Percentiles rank a stretch among this genome's conserved stretches.
Conservation (phyloP, 30 jellyfish, hydroid and myxozoan genomes). For the Aurelia sp. region DNA sequence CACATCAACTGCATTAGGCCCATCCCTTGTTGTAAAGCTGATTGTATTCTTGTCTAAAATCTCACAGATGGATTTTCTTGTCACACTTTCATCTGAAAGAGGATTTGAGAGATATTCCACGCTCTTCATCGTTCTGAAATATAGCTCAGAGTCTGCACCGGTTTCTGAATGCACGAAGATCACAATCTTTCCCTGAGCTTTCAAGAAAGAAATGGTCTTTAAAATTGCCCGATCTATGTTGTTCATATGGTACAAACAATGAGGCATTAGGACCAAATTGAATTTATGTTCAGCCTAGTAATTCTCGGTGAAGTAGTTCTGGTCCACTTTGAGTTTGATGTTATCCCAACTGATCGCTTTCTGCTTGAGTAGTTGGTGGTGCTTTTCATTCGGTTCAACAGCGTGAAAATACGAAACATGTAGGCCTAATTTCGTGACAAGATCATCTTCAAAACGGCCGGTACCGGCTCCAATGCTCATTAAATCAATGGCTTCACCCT, state of each 20-base stretch:
- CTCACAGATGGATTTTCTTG: too few species aligned
- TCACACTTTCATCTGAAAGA: neutral
- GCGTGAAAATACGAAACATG: conserved; percentile 15
- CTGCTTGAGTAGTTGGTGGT: conserved; percentile 12
- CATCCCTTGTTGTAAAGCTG: neutral
- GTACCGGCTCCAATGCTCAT: conserved; percentile 75
- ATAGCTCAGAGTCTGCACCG: conserved; percentile 1
- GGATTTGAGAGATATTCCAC: neutral
- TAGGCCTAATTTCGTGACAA: conserved; percentile 11
- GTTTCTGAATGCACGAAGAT: neutral
- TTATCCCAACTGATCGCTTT: conserved; percentile 29
- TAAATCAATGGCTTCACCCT: conserved; percentile 31
- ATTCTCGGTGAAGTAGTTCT: conserved; percentile 13
- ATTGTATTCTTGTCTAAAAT: neutral
- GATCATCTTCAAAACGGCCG: conserved; percentile 43
- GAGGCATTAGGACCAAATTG: conserved; percentile 61
- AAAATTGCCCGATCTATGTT: neutral
- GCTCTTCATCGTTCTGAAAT: conserved; percentile 2
- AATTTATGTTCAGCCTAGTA: conserved; percentile 30
- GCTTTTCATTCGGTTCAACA: conserved; percentile 52
- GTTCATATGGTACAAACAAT: conserved; percentile 37
- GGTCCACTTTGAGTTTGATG: neutral
- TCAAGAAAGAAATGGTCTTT: conserved; percentile 30
- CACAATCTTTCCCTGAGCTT: neutral
- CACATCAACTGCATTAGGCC: conserved; percentile 12